Evolutionary conservation across 1,140 invertebrate genomes (phyloP).

Genomic region (Lutraria rhynchaena): DNA sequence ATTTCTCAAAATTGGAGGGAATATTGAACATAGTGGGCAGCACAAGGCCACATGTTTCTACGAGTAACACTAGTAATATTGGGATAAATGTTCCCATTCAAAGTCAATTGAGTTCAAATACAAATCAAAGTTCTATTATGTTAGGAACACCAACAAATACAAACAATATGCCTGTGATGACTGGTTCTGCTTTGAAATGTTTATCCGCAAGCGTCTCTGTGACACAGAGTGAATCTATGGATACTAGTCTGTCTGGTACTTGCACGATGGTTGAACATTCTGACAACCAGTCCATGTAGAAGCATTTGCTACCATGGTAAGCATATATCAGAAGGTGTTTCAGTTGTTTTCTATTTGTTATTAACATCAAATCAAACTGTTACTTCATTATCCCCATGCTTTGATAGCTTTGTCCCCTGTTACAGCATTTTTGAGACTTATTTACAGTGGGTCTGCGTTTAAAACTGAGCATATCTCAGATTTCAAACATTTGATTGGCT

Average conservation of each 20-base stretch:
- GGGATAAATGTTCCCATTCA: neutral
- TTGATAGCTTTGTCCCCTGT: too few species aligned
- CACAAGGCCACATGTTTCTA: too few species aligned
- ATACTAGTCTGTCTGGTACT: slow-evolving; percentile 11
- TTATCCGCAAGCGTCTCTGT: neutral
- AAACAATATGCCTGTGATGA: neutral
- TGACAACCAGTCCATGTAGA: slow-evolving; percentile 13
- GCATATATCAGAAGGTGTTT: too few species aligned
- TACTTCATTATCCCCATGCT: too few species aligned
- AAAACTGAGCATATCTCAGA: too few species aligned
- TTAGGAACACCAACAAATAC: neutral
- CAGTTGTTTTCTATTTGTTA: too few species aligned
- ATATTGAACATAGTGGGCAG: neutral
- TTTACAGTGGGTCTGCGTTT: too few species aligned
- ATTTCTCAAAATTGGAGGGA: too few species aligned
- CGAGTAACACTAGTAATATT: neutral
- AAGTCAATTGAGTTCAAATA: neutral
- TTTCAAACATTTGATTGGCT: too few species aligned
- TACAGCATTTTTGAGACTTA: too few species aligned
- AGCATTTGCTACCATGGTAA: too few species aligned
- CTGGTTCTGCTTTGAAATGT: neutral
- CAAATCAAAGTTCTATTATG: neutral
- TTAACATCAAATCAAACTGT: too few species aligned
- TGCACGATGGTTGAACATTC: neutral
- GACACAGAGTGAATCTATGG: slow-evolving; percentile 24